Conservation (phyloP, 2,797 vertebrate species). For the Paedocypris micromegethes region DNA sequence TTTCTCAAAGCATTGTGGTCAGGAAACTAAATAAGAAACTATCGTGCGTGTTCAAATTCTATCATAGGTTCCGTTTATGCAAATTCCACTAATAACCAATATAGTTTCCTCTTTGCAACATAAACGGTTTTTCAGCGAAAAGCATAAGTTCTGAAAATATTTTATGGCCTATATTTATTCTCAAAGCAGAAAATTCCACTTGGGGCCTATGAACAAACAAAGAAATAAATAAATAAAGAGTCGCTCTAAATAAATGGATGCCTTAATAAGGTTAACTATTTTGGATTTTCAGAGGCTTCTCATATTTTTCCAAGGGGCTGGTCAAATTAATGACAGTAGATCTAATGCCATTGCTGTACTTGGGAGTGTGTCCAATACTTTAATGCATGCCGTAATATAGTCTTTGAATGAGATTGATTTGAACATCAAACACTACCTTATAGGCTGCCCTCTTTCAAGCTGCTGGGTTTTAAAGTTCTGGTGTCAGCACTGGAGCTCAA, state of each 20-base stretch:
- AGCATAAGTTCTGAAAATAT: constrained; percentile 56
- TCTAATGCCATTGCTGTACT: constrained; percentile 70
- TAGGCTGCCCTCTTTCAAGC: constrained; percentile 63
- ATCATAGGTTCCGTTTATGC: constrained; percentile 60
- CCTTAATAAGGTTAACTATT: constrained; percentile 70
- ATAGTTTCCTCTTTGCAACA: constrained; percentile 68
- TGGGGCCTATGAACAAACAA: constrained; percentile 53
- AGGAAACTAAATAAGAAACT: too few relatives aligned
- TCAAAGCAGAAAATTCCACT: constrained; percentile 58
- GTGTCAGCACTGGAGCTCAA: constrained; percentile 50
- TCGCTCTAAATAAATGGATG: constrained; percentile 63
- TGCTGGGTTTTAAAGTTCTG: constrained; percentile 61
- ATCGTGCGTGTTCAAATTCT: constrained; percentile 47
- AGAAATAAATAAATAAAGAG: constrained; percentile 54
- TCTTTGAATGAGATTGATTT: constrained; percentile 77
- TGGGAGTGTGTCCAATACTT: constrained; percentile 77
- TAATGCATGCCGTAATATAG: constrained; percentile 75
- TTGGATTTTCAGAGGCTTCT: constrained; percentile 56
- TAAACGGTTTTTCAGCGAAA: constrained; percentile 69
- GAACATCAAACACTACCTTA: constrained; percentile 71
- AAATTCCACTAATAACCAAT: constrained; percentile 62
- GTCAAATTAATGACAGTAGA: constrained; percentile 72
- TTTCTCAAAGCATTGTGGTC: too few relatives aligned
- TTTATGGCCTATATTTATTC: constrained; percentile 69
- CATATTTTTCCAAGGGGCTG: constrained; percentile 61